A percentile compares a stretch with the other conserved stretches of the same genome.
Conservation (phyloP, 1,140 invertebrate species). For the Zaprionus camerounensis region DNA sequence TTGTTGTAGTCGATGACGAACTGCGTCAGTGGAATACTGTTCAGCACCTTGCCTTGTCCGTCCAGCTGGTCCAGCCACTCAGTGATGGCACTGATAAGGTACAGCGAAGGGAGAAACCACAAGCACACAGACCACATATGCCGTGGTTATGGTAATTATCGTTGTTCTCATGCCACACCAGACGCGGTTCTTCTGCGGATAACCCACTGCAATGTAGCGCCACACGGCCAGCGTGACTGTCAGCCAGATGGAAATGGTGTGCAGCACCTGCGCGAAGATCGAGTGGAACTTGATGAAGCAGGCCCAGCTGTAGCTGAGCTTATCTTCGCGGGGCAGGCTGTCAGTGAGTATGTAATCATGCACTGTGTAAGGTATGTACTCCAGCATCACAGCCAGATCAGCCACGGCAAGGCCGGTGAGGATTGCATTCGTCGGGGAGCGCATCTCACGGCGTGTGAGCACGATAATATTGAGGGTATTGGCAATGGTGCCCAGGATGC, state of each 20-base stretch:
- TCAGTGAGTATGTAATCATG: slow-evolving; percentile 89
- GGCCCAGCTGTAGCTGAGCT: slow-evolving; percentile 90
- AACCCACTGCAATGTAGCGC: slow-evolving; percentile 94
- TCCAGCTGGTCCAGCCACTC: slow-evolving; percentile 84
- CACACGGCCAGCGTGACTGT: slow-evolving; percentile 96
- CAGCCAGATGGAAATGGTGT: slow-evolving; percentile 96
- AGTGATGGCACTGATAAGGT: slow-evolving; percentile 88
- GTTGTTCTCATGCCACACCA: slow-evolving; percentile 91
- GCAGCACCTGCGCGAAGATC: slow-evolving; percentile 92
- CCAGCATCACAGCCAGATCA: slow-evolving; percentile 95
- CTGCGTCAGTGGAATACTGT: slow-evolving; percentile 63
- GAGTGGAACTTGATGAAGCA: slow-evolving; percentile 93
- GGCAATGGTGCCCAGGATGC: slow-evolving; percentile 95
- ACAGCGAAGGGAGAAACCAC: slow-evolving; percentile 92
- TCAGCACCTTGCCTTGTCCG: slow-evolving; percentile 82
- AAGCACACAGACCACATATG: slow-evolving; percentile 92
- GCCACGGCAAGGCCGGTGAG: slow-evolving; percentile 95
- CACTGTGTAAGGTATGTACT: slow-evolving; percentile 95
- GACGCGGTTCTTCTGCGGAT: slow-evolving; percentile 90
- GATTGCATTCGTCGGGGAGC: slow-evolving; percentile 92
- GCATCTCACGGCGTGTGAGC: slow-evolving; percentile 94
- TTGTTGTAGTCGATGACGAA: slow-evolving; percentile 68
- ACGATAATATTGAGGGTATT: slow-evolving; percentile 97
- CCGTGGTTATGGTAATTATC: slow-evolving; percentile 89
- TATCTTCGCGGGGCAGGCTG: slow-evolving; percentile 64